A percentile compares a stretch with the other conserved stretches of the same genome.
Conservation (phyloP, 2,113 vertebrate genomes). For the Piprites chloris region DNA sequence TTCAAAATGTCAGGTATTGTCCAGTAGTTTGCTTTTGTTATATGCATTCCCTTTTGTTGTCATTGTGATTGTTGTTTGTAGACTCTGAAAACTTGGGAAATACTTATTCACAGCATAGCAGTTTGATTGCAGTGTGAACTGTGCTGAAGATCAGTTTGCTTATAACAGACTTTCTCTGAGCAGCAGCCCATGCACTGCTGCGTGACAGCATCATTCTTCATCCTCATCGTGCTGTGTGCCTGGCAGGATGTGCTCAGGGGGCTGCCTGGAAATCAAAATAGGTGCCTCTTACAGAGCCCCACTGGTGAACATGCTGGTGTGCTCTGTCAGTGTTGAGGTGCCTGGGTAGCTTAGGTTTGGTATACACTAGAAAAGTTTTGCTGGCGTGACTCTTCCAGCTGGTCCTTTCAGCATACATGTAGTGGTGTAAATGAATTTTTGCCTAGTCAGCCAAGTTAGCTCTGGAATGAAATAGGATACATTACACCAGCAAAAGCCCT, state of each 20-base stretch:
- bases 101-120: not conserved
- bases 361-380: not conserved
- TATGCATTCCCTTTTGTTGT: not conserved
- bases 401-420: accelerated
- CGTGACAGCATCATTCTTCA: not conserved
- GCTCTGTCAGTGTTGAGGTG: not conserved
- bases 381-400: not conserved
- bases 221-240: not conserved
- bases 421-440: not conserved
- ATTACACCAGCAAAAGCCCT: not conserved
- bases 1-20: not conserved
- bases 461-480: not conserved
- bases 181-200: not conserved
- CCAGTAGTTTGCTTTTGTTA: not conserved
- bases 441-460: not conserved
- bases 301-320: accelerated
- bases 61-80: not conserved
- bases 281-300: not conserved
- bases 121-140: not conserved
- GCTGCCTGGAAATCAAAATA: not conserved
- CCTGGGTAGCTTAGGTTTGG: not conserved
- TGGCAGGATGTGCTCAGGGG: accelerated
- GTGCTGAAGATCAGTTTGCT: not conserved
- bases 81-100: not conserved
- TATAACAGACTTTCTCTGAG: not conserved